Conservation (phyloP, 2,797 vertebrate species). For the Sebastes vulpes region DNA sequence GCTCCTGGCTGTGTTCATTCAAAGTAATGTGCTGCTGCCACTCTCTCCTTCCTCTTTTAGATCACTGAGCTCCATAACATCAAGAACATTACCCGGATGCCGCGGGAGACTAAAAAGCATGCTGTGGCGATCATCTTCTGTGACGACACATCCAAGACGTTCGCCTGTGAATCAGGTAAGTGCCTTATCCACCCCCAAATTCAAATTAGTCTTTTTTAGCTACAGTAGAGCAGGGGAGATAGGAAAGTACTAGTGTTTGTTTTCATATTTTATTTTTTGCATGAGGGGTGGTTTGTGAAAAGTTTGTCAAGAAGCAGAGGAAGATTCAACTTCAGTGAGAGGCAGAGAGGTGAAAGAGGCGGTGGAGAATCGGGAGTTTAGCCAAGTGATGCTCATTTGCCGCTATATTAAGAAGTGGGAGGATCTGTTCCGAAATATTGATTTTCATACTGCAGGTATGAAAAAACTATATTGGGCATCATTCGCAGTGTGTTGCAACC, state of each 20-base stretch:
- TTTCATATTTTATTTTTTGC: neutral
- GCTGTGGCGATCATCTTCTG: conserved; percentile 98
- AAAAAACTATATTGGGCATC: conserved; percentile 67
- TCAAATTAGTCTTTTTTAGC: conserved; percentile 5
- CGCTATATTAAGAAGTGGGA: conserved; percentile 67
- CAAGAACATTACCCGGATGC: conserved; percentile 98
- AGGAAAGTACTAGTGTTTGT: neutral
- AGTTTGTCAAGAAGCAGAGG: conserved; percentile 26
- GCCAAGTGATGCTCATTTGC: conserved; percentile 75
- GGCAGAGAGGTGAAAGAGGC: conserved; percentile 32
- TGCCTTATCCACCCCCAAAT: neutral
- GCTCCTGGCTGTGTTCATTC: conserved; percentile 54
- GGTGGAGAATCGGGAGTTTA: conserved; percentile 39
- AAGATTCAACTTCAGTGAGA: conserved; percentile 20
- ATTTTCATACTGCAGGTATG: conserved; percentile 74
- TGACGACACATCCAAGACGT: conserved; percentile 97
- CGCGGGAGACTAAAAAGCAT: conserved; percentile 98
- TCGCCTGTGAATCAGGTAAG: conserved; percentile 99
- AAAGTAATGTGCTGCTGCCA: conserved; percentile 58
- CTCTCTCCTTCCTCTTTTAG: conserved; percentile 84
- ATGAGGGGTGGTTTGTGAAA: neutral
- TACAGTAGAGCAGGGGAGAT: neutral
- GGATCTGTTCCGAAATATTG: conserved; percentile 70
- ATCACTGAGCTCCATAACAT: conserved; percentile 98
- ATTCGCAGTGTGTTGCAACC: conserved; percentile 60